Evolutionary conservation across 2,888 invertebrate genomes (phyloP).

Genomic region (Muscina levida): DNA sequence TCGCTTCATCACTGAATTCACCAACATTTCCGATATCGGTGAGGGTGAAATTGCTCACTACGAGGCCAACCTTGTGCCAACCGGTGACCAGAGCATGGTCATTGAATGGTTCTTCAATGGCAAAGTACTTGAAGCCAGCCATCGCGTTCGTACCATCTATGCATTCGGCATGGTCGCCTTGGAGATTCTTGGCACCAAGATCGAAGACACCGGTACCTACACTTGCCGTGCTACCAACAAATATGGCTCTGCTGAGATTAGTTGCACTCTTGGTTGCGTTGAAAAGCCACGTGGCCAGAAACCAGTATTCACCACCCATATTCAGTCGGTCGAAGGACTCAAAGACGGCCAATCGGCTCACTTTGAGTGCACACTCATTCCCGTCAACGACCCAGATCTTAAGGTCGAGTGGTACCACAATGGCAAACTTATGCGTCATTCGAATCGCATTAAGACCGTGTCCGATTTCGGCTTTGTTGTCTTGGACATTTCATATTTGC

Average conservation of each 20-base stretch:
- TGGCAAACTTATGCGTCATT: slow-evolving; percentile 92
- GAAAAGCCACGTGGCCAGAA: slow-evolving; percentile 92
- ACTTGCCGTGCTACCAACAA: slow-evolving; percentile 93
- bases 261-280: slow-evolving; percentile 89
- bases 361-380: slow-evolving; percentile 96
- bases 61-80: slow-evolving; percentile 96
- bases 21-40: slow-evolving; percentile 89
- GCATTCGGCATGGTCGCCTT: slow-evolving; percentile 99
- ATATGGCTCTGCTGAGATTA: slow-evolving; percentile 93
- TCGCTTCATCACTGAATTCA: slow-evolving; percentile 92
- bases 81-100: slow-evolving; percentile 95
- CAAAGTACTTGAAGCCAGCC: slow-evolving; percentile 91
- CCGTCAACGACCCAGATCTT: slow-evolving; percentile 95
- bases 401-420: slow-evolving; percentile 99
- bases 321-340: slow-evolving; percentile 89
- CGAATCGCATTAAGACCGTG: slow-evolving; percentile 94
- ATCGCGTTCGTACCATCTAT: slow-evolving; percentile 94
- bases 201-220: slow-evolving; percentile 94
- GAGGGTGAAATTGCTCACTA: slow-evolving; percentile 99
- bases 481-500: slow-evolving; percentile 95
- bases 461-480: slow-evolving; percentile 97
- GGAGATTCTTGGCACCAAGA: slow-evolving; percentile 96
- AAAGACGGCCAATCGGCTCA: slow-evolving; percentile 97
- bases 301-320: slow-evolving; percentile 93
- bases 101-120: slow-evolving; percentile 98